Conservation (phyloP, 2,888 invertebrate species). For the Agonopterix subpropinquella region DNA sequence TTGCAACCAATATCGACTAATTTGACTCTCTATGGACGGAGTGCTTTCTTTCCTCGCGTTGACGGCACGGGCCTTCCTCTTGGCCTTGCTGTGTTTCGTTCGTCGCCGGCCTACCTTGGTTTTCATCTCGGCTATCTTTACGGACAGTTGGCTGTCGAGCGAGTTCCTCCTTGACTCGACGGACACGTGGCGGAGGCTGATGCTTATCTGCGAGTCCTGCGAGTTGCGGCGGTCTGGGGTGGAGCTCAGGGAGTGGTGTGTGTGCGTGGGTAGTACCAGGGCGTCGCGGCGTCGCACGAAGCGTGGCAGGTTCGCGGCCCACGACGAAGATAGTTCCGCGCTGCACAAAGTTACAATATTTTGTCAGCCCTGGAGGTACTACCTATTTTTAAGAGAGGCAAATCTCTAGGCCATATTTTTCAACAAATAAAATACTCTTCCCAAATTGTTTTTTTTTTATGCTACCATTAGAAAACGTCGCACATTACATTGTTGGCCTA, state of each 20-base stretch:
- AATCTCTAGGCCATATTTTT: no score
- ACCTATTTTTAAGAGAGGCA: no score
- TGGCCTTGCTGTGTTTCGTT: slow-evolving; percentile 59
- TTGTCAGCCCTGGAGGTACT: no score
- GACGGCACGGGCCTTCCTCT: slow-evolving; percentile 58
- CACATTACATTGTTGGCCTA: no score
- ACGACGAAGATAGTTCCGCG: slow-evolving; percentile 91
- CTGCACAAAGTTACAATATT: slow-evolving; percentile 47
- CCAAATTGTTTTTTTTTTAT: no score
- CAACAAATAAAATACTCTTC: no score
- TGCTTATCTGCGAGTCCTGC: slow-evolving; percentile 81
- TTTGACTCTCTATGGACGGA: slow-evolving; percentile 88
- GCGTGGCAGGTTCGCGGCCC: slow-evolving; percentile 93
- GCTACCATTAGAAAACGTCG: no score
- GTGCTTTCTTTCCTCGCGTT: slow-evolving; percentile 79
- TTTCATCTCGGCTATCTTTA: slow-evolving; percentile 89
- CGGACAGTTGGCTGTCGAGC: slow-evolving; percentile 89
- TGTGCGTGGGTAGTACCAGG: slow-evolving; percentile 75
- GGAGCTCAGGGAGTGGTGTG: slow-evolving; percentile 68
- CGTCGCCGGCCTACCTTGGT: slow-evolving; percentile 79
- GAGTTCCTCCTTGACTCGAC: slow-evolving; percentile 92
- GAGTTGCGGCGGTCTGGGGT: slow-evolving; percentile 78
- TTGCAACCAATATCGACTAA: slow-evolving; percentile 80
- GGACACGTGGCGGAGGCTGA: slow-evolving; percentile 87
- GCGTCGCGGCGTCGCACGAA: slow-evolving; percentile 90